Base-by-base conservation (phyloP, 2,113 vertebrate genomes). In the Sebastes fasciatus region DNA sequence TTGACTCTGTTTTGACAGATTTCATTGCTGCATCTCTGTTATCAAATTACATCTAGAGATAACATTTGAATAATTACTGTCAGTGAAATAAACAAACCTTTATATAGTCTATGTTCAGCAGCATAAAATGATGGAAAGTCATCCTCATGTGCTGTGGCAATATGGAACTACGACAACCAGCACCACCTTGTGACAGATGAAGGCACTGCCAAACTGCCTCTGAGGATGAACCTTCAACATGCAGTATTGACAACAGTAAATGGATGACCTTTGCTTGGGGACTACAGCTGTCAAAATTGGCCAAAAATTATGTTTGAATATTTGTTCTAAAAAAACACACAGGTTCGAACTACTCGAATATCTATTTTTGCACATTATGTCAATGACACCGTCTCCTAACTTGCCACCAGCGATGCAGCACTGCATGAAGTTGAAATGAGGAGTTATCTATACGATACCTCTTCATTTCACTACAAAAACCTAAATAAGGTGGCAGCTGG, bases 161-260 rank as follows among this genome's bases (percentile, higher is more conserved):
- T 26, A 13, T 34, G 23, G 2, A 58, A 45, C n/a, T n/a, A 58
- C 12, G 12, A 19, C 64, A 69, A 74, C 11, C 62, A 87, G 55
- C 72, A 16, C 83, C 88, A 86, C 45, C 87, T 76, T 70, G 63
- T 87, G 84, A 80, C 70, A 43, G 26, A 61, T 67, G 3, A 17
- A 21, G 14, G 55, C 2, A 65, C 40, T 23, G 21, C 12, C 60
- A 61, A 8, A 64, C 26, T 65, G 21, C 17, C 16, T 13, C 43
- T 72, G 23, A 52, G 2, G 49, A 49, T 51, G 1, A n/a, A 74
- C 42, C 1, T 7, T 40, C 6, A 43, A 16, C 21, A 8, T 16
- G 9, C 14, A 34, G 16, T 40, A 17, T 11, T 45, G n/a, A 6
- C 10, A 49, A 46, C 63, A 21, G n/a, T 17, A 17, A 26, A 51